Evolutionary conservation across 2,888 invertebrate genomes (phyloP).

Genomic region (Amiota communis): DNA sequence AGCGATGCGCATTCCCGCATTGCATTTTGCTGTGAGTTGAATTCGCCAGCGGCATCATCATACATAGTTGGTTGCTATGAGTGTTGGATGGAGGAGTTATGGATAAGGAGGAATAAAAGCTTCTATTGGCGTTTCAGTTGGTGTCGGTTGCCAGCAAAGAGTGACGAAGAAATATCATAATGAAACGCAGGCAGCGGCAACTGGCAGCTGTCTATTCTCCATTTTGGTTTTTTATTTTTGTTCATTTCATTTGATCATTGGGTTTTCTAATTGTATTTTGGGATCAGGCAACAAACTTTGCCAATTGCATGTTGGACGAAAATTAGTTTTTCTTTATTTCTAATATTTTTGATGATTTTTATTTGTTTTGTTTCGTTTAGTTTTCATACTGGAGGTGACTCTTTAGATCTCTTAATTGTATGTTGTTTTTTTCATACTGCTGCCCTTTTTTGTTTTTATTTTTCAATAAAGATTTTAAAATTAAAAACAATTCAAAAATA

Average conservation of each 20-base stretch:
- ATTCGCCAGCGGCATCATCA: background rate
- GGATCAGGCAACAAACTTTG: background rate
- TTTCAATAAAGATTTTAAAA: too few relatives aligned
- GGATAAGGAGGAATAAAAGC: too few relatives aligned
- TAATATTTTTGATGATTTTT: conserved; percentile 25
- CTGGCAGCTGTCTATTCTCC: conserved; percentile 4
- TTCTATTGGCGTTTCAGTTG: background rate
- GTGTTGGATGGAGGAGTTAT: too few relatives aligned
- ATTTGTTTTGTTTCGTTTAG: too few relatives aligned
- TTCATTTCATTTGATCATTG: background rate
- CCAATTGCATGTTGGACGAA: conserved; percentile 60
- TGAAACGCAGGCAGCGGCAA: conserved; percentile 7
- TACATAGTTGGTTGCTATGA: background rate
- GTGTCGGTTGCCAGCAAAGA: conserved; percentile 1
- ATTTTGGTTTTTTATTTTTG: background rate
- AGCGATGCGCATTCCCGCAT: background rate
- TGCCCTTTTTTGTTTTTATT: too few relatives aligned
- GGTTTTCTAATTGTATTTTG: background rate
- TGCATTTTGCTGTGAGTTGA: background rate
- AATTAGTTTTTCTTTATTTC: conserved; percentile 64
- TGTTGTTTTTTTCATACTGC: too few relatives aligned
- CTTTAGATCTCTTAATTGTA: too few relatives aligned
- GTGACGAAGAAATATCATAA: conserved; percentile 17
- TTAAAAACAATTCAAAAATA: too few relatives aligned
- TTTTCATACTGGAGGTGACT: too few relatives aligned